Percentiles rank a stretch among this genome's conserved stretches.
These are phyloP conservation scores for Agrenia bidenticulata DNA, from an alignment of 2,888 invertebrate genomes.

Conservation along the genomic window DNA sequence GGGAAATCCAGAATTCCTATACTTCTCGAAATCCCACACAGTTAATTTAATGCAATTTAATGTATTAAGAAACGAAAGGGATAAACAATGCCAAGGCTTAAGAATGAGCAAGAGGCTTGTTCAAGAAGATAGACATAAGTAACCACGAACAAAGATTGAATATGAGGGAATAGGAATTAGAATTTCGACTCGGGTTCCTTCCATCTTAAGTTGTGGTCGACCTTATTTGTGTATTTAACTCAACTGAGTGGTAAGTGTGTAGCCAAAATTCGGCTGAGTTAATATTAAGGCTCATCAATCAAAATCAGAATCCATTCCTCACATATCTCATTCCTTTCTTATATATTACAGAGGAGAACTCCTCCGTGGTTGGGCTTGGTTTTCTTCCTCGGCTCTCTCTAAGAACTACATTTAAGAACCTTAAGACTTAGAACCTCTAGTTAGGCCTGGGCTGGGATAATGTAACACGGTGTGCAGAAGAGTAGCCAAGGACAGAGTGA, in stretches of 20 bases:
- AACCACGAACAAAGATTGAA: conserved; percentile 5
- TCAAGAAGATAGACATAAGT: conserved; percentile 1
- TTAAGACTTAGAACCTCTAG: too few relatives aligned
- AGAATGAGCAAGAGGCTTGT: neutral
- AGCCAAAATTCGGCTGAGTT: conserved; percentile 44
- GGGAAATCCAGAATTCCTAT: too few relatives aligned
- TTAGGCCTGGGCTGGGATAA: too few relatives aligned
- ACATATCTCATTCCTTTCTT: conserved; percentile 31
- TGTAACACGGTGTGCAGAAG: too few relatives aligned
- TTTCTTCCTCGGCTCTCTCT: neutral
- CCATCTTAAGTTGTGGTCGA: conserved; percentile 33
- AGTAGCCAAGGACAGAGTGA: too few relatives aligned
- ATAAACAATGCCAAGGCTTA: conserved; percentile 11
- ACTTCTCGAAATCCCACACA: neutral
- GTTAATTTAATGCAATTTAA: conserved; percentile 3
- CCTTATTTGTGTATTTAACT: conserved; percentile 43
- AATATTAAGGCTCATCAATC: conserved; percentile 52
- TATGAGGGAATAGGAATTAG: conserved; percentile 1
- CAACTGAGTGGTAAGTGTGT: conserved; percentile 26
- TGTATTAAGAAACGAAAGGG: conserved; percentile 10
- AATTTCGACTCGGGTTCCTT: conserved; percentile 14
- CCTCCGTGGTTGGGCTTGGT: neutral
- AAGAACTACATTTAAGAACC: too few relatives aligned
- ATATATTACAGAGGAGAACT: neutral
- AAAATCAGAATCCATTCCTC: conserved; percentile 52